Evolutionary conservation across 1,140 invertebrate species (phyloP).

Genomic region (Musca domestica): DNA sequence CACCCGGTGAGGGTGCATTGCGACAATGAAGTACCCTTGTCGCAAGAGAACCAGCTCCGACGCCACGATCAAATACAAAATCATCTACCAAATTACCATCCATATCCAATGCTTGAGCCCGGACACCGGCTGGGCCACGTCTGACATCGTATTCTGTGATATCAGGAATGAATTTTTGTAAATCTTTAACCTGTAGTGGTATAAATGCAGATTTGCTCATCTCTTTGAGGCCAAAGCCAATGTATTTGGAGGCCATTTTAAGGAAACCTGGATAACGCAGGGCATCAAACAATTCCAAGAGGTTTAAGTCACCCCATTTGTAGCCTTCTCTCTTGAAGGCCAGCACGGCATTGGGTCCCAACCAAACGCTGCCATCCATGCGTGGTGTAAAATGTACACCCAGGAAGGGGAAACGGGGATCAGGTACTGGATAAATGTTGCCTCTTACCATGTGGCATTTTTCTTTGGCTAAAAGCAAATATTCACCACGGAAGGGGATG

Average conservation of each 20-base stretch:
- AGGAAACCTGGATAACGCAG: conserved; percentile 79
- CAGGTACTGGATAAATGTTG: conserved; percentile 99
- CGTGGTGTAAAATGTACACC: conserved; percentile 98
- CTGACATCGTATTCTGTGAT: conserved; percentile 72
- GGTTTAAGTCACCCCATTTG: conserved; percentile 77
- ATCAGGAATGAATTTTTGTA: conserved; percentile 84
- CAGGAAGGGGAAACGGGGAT: conserved; percentile 93
- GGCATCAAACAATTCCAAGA: conserved; percentile 77
- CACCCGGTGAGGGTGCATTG: conserved; percentile 95
- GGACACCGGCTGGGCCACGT: conserved; percentile 85
- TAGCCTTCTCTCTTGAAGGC: conserved; percentile 95
- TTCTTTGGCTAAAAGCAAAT: conserved; percentile 77
- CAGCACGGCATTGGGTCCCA: conserved; percentile 96
- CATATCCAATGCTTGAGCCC: conserved; percentile 91
- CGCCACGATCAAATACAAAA: conserved; percentile 89
- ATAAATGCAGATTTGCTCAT: conserved; percentile 78
- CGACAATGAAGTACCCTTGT: conserved; percentile 87
- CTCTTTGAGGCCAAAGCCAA: conserved; percentile 78
- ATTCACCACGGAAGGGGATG: conserved; percentile 96
- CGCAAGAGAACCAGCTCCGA: conserved; percentile 63
- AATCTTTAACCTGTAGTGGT: conserved; percentile 73
- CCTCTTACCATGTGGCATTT: conserved; percentile 80
- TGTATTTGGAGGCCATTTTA: conserved; percentile 79
- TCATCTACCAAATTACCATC: conserved; percentile 93
- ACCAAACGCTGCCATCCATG: conserved; percentile 90